Base-by-base conservation (phyloP, 2,113 vertebrate species). In the Glaucidium brasilianum region DNA sequence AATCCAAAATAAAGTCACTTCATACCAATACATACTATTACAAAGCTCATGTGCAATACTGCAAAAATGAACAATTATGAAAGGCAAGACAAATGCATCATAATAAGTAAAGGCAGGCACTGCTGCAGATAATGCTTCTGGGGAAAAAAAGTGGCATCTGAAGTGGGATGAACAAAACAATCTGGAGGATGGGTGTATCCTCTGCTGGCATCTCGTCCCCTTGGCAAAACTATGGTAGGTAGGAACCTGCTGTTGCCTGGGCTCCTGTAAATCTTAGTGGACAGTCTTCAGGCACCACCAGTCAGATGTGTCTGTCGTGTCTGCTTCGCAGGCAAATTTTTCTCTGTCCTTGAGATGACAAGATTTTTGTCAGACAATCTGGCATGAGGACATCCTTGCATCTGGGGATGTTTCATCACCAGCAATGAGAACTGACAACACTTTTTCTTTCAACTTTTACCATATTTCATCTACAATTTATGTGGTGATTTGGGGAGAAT, bases 61-160 rank as follows among this genome's bases (percentile, higher is more conserved):
- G 58, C 49, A 55, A 83, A 76, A 84, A 32, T 3, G 18, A 41
- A 23, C 32, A 17, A 8, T 32, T 58, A 17, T 5, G 13, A 77
- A 68, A 75, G 27, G 35, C 18, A 58, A 67, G 17, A 49, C 19
- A 85, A 64, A 62, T 0, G 8, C 0, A 0, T 20, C 29, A 3
- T 67, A 35, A 52, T n/a, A 56, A 39, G 39, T 39, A 39, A 72
- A 69, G 72, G 30, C 26, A 45, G 75, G 3, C 43, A 58, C 15
- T 50, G 67, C 67, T 82, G 64, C 50, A 78, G 35, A 59, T 21
- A 74, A 52, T 32, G 49, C 22, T 59, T 50, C 6, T 26, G 26
- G n/a, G 30, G 14, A 3, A 22, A 26, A 7, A 7, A n/a, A 15
- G 41, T 2, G 47, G 32, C 32, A 84, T 80, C 63, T 35, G 17